Percentiles rank a stretch among this genome's conserved stretches.
Evolutionary conservation across 2,797 vertebrate genomes (phyloP).

Genomic region (Enteromius viviparus): DNA sequence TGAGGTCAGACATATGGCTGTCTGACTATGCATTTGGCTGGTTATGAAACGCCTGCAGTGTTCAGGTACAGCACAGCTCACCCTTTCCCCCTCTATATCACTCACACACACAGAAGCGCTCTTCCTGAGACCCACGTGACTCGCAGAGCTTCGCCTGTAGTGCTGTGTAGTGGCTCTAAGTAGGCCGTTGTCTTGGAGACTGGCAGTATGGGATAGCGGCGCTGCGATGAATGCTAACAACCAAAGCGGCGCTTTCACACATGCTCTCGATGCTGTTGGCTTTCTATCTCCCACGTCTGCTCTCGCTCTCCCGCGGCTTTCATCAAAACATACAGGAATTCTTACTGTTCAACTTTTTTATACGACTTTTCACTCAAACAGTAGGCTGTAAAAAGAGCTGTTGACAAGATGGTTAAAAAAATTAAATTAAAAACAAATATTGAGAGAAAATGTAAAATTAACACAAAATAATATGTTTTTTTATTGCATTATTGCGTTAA

Average conservation of each 20-base stretch:
- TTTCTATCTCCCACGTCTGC: conserved; percentile 30
- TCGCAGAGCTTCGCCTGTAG: conserved; percentile 5
- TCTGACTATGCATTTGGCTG: conserved; percentile 12
- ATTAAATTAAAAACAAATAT: too few relatives aligned
- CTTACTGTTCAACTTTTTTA: background rate
- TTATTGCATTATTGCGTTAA: too few relatives aligned
- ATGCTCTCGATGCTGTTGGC: background rate
- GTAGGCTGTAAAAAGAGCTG: background rate
- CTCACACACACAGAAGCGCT: background rate
- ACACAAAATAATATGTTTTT: too few relatives aligned
- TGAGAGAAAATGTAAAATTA: too few relatives aligned
- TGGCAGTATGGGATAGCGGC: conserved; percentile 60
- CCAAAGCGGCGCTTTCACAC: conserved; percentile 46
- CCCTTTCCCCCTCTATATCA: background rate
- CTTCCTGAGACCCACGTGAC: conserved; percentile 10
- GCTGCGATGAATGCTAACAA: conserved; percentile 64
- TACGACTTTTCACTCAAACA: background rate
- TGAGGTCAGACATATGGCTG: conserved; percentile 34
- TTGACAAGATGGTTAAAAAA: background rate
- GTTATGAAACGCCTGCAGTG: conserved; percentile 36
- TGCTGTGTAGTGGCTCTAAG: conserved; percentile 65
- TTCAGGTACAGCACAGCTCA: conserved; percentile 26
- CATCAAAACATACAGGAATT: background rate
- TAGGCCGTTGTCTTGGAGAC: conserved; percentile 77
- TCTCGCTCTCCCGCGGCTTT: conserved; percentile 1